A percentile compares a stretch with the other conserved stretches of the same genome.
Evolutionary conservation across 2,113 vertebrate species (phyloP).

Genomic region (Hemibagrus wyckioides): DNA sequence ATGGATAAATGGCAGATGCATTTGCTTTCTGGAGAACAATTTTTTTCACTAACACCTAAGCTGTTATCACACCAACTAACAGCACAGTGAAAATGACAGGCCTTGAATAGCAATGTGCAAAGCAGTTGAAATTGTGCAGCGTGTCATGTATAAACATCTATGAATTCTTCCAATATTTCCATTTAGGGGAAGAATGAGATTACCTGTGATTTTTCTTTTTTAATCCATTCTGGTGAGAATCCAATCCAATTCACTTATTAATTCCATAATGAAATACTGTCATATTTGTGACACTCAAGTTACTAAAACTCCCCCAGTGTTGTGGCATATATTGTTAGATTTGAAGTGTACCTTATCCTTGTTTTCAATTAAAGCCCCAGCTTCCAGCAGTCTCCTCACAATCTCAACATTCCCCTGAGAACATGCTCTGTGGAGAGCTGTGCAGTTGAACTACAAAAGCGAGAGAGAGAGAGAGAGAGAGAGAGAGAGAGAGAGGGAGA

Average conservation of each 20-base stretch:
- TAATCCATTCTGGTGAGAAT: not conserved
- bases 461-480: not conserved
- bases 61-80: conserved; percentile 37
- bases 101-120: conserved; percentile 28
- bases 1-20: not conserved
- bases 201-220: not conserved
- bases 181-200: not conserved
- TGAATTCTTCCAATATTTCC: not conserved
- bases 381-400: conserved; percentile 84
- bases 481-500: not conserved
- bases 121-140: not conserved
- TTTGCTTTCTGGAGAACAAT: conserved; percentile 15
- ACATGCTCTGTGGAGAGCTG: conserved; percentile 89
- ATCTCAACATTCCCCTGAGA: conserved; percentile 87
- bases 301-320: not conserved
- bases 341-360: conserved; percentile 84
- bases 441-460: conserved; percentile 82
- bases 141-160: not conserved
- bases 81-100: conserved; percentile 32
- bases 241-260: not conserved
- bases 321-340: not conserved
- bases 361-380: conserved; percentile 82
- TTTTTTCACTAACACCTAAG: conserved; percentile 22
- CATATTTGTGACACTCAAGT: not conserved
- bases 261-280: not conserved